Conservation (phyloP, 2,113 vertebrate genomes). For the Thalassarche chlororhynchos region DNA sequence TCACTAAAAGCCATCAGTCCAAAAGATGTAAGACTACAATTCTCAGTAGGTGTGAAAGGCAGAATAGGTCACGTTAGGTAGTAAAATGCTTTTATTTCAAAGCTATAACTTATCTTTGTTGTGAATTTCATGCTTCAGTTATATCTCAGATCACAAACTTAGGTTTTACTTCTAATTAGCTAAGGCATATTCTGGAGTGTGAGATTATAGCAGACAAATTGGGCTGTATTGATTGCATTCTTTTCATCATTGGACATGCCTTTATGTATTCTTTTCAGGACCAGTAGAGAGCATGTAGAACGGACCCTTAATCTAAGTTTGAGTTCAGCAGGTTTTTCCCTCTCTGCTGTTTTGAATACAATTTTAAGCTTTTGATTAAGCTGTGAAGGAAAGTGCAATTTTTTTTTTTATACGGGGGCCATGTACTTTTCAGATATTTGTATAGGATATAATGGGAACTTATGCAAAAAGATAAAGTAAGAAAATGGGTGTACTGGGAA, state of each 20-base stretch:
- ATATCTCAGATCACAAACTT: constrained; percentile 45
- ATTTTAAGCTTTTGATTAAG: constrained; percentile 24
- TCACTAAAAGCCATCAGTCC: neutral
- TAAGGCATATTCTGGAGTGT: constrained; percentile 36
- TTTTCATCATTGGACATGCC: constrained; percentile 45
- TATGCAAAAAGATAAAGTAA: neutral
- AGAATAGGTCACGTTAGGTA: constrained; percentile 26
- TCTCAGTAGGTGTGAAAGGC: constrained; percentile 30
- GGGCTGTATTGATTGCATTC: constrained; percentile 54
- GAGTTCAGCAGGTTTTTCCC: neutral
- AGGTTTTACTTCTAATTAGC: constrained; percentile 68
- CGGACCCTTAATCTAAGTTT: neutral
- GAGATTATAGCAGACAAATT: constrained; percentile 55
- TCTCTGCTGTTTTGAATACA: neutral
- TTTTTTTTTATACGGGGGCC: neutral
- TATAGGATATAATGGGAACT: neutral
- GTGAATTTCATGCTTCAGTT: constrained; percentile 54
- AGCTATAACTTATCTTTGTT: constrained; percentile 30
- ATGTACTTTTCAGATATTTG: neutral
- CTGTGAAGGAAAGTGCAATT: neutral
- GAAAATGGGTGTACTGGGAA: neutral
- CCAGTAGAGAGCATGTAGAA: constrained; percentile 7
- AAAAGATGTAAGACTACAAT: constrained; percentile 14
- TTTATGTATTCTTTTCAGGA: constrained; percentile 50
- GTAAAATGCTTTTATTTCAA: constrained; percentile 43